Conservation (phyloP, 2,113 vertebrate species). For the Lathamus discolor region DNA sequence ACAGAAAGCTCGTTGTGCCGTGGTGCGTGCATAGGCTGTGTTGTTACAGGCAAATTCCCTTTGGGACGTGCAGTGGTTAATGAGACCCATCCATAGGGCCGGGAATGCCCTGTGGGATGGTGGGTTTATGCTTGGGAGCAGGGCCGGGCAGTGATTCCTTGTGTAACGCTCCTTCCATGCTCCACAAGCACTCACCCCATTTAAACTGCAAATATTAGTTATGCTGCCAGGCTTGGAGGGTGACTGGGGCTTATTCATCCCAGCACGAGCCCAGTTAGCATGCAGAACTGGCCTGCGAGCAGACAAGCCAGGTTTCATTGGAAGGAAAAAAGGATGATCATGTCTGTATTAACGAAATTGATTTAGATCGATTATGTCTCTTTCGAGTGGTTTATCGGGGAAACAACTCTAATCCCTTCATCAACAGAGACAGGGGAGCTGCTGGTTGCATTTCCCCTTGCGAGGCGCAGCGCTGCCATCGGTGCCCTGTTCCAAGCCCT, state of each 20-base stretch:
- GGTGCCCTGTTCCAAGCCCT: not conserved
- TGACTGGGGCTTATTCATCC: not conserved
- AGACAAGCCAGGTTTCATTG: not conserved
- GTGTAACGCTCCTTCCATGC: not conserved
- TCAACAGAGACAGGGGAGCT: not conserved
- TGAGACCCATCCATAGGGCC: accelerated
- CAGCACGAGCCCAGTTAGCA: not conserved
- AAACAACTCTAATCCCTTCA: not conserved
- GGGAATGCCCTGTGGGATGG: not conserved
- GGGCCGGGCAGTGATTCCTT: not conserved
- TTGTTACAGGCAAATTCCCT: not conserved
- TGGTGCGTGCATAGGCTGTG: not conserved
- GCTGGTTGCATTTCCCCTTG: not conserved
- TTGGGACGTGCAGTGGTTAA: not conserved
- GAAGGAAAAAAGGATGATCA: not conserved
- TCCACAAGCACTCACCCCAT: not conserved
- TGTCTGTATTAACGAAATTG: not conserved
- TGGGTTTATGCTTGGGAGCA: not conserved
- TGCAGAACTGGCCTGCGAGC: not conserved
- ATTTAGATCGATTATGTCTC: not conserved
- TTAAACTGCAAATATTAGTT: not conserved
- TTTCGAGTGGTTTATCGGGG: not conserved
- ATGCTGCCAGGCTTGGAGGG: not conserved
- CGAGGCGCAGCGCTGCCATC: not conserved
- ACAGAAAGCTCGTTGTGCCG: not conserved